These are phyloP conservation scores for Montipora capitata DNA, from an alignment of 92 coral and sea anemone species.

Conservation along the genomic window DNA sequence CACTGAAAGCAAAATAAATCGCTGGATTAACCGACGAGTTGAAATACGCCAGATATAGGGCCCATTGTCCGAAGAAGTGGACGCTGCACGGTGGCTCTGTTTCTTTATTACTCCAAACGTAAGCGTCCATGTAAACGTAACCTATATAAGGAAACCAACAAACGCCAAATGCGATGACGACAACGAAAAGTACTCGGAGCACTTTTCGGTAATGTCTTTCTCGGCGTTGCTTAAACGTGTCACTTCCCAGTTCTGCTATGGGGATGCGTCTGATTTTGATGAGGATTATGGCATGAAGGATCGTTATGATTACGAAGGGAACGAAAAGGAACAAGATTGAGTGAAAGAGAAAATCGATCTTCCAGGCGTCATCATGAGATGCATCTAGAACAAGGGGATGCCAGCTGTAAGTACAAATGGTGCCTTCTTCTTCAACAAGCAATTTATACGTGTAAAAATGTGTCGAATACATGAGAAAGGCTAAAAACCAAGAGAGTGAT, in stretches of 20 bases:
- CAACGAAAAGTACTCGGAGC: slow-evolving; percentile 17
- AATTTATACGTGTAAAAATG: slow-evolving; percentile 26
- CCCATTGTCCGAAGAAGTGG: background rate
- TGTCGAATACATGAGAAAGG: slow-evolving; percentile 22
- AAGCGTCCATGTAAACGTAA: slow-evolving; percentile 2
- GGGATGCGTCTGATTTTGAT: slow-evolving; percentile 8
- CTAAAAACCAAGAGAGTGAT: slow-evolving; percentile 21
- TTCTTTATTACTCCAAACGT: background rate
- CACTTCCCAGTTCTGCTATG: background rate
- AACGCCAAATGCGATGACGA: slow-evolving; percentile 38
- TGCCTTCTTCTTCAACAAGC: background rate
- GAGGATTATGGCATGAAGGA: slow-evolving; percentile 14
- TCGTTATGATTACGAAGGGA: slow-evolving; percentile 20
- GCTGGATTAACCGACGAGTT: slow-evolving; percentile 32
- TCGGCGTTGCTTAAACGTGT: background rate
- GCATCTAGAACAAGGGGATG: slow-evolving; percentile 3
- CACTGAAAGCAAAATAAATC: slow-evolving; percentile 39
- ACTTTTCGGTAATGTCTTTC: slow-evolving; percentile 34
- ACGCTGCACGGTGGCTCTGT: slow-evolving; percentile 12
- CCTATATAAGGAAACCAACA: slow-evolving; percentile 49
- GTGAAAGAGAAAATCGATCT: slow-evolving; percentile 21
- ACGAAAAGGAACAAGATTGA: slow-evolving; percentile 17
- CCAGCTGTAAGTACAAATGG: slow-evolving; percentile 30
- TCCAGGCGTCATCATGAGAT: background rate
- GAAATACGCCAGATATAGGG: slow-evolving; percentile 15